phyloP scores from a whole-genome alignment of 2,888 invertebrate genomes.

The Ormia ochracea region DNA sequence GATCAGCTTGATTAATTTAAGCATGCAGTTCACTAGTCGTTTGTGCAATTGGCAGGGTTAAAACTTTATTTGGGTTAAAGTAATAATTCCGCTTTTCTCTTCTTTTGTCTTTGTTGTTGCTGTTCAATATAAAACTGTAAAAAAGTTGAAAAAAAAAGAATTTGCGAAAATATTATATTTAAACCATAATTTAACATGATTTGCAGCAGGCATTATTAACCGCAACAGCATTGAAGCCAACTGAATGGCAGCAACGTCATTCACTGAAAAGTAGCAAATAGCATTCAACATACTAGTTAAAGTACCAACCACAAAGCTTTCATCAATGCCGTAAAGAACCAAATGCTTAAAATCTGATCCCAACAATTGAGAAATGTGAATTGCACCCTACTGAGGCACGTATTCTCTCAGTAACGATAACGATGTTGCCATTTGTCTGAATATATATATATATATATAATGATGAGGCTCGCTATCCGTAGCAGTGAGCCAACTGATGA shows the following conservation, averaged over 20 bases:
- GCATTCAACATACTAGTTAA: neutral
- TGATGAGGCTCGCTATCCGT: too few species aligned
- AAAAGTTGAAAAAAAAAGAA: neutral
- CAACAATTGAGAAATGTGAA: too few species aligned
- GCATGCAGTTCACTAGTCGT: slow-evolving; percentile 1
- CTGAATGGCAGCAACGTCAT: slow-evolving; percentile 19
- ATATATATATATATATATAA: too few species aligned
- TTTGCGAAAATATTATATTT: slow-evolving; percentile 49
- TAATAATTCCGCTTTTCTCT: slow-evolving; percentile 50
- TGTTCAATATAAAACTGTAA: slow-evolving; percentile 46
- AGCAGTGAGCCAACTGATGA: too few species aligned
- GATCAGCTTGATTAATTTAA: slow-evolving; percentile 49
- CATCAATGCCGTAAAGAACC: neutral
- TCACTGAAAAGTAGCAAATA: neutral
- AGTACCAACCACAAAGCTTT: neutral
- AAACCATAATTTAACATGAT: slow-evolving; percentile 62
- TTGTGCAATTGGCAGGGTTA: slow-evolving; percentile 36
- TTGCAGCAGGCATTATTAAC: slow-evolving; percentile 57
- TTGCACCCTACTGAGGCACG: too few species aligned
- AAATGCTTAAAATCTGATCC: neutral
- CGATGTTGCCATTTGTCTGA: too few species aligned
- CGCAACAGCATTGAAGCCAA: slow-evolving; percentile 40
- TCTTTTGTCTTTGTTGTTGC: slow-evolving; percentile 3
- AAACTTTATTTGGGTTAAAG: slow-evolving; percentile 59
- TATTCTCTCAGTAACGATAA: too few species aligned